Evolutionary conservation across 2,113 vertebrate species (phyloP), one percentile per base, ranked within the genome.

Genomic region (Gopherus flavomarginatus): DNA sequence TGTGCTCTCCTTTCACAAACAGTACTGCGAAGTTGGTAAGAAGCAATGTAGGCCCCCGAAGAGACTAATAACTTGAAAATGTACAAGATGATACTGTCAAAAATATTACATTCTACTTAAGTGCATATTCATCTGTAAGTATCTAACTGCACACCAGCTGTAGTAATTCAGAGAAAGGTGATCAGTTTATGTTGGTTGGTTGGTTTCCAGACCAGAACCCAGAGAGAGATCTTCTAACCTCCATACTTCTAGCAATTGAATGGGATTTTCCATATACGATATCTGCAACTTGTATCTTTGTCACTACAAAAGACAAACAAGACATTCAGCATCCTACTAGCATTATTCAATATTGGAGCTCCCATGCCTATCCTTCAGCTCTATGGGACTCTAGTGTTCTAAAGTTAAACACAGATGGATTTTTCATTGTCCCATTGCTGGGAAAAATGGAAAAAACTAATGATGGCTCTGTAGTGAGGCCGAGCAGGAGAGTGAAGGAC

Each of bases 291-390:
- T 78, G 72, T 56, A 17, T 38, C 94, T 93, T 52, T 85, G 38
- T 77, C 44, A 16, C n/a, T 92, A 86, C 6, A 84, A 90, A 90
- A 87, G 11, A 0, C 8, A 14, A 82, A 44, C 50, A 49, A n/a
- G n/a, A 27, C 83, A 86, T 90, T 77, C 38, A 86, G 38, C 9
- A 11, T 21, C 78, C 84, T 75, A 91, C 81, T 24, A 83, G 56
- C 47, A 56, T 83, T 53, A 83, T 38, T 88, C 54, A 50, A n/a
- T 90, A 92, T 82, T 90, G 69, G 83, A 53, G 59, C 82, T 86
- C 27, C 42, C 3, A 10, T 11, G 42, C 26, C 81, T 47, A 56
- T 84, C 52, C 77, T 92, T 29, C 56, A 87, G 56, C 38, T 31
- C 49, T 4, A 93, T 24, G 49, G 2, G 75, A 5, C 9, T 50